A percentile compares a stretch with the other conserved stretches of the same genome.
phyloP scores from a whole-genome alignment of 2,113 vertebrate genomes.

The Cervus canadensis region DNA sequence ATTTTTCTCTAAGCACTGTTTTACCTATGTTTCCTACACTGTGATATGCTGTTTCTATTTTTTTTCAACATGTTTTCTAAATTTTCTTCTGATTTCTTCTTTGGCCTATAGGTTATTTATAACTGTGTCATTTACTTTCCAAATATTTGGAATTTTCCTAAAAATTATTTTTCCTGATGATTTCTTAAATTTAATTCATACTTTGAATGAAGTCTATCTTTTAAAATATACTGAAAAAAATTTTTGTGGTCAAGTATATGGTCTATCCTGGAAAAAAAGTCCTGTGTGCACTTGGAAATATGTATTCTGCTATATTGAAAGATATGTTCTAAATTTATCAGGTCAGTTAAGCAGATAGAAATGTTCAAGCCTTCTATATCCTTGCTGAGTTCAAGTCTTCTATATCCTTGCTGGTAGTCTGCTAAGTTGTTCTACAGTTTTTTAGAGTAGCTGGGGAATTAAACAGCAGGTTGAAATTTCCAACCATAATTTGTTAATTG shows the following conservation, averaged over 20 bases:
- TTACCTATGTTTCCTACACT: not conserved
- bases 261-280: not conserved
- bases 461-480: not conserved
- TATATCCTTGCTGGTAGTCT: not conserved
- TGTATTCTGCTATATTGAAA: not conserved
- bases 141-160: not conserved
- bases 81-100: not conserved
- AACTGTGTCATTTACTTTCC: not conserved
- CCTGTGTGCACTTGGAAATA: not conserved
- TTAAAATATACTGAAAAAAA: not conserved
- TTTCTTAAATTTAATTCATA: not conserved
- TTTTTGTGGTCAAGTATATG: not conserved
- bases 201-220: not conserved
- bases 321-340: not conserved
- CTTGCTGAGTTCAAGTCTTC: not conserved
- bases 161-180: not conserved
- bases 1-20: not conserved
- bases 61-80: not conserved
- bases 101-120: not conserved
- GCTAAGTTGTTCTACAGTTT: not conserved
- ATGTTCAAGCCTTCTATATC: not conserved
- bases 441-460: not conserved
- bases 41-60: not conserved
- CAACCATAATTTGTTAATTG: not conserved
- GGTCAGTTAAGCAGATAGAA: not conserved